phyloP scores from a whole-genome alignment of 1,140 invertebrate genomes.

The Philaenus spumarius region DNA sequence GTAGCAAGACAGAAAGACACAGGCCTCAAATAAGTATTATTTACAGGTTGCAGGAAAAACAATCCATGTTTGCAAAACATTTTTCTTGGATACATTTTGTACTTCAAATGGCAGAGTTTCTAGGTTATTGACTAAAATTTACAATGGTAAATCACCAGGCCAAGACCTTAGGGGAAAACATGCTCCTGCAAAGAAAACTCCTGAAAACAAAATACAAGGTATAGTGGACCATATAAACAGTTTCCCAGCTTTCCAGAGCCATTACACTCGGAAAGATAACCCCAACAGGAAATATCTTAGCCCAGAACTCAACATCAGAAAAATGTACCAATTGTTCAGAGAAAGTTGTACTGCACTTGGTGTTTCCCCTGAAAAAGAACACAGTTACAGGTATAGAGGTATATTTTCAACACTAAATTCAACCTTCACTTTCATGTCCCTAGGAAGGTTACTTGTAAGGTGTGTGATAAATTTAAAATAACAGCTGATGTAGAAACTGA shows the following conservation, averaged over 20 bases:
- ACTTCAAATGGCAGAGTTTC: slow-evolving; percentile 12
- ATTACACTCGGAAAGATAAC: slow-evolving; percentile 21
- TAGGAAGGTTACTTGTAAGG: slow-evolving; percentile 15
- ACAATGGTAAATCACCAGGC: slow-evolving; percentile 11
- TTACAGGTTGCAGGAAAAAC: background rate
- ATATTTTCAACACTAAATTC: slow-evolving; percentile 21
- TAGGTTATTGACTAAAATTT: slow-evolving; percentile 14
- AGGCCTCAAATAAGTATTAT: slow-evolving; percentile 1
- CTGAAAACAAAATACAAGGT: slow-evolving; percentile 10
- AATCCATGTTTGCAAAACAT: slow-evolving; percentile 19
- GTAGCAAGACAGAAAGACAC: background rate
- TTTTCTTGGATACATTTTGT: slow-evolving; percentile 19
- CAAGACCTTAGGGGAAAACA: slow-evolving; percentile 15
- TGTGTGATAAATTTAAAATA: slow-evolving; percentile 12
- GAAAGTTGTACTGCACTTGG: background rate
- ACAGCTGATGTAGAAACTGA: too few relatives aligned
- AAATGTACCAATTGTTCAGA: slow-evolving; percentile 12
- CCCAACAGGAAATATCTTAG: slow-evolving; percentile 15
- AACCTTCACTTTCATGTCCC: slow-evolving; percentile 22
- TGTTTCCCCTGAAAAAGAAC: slow-evolving; percentile 10
- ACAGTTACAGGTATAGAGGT: slow-evolving; percentile 19
- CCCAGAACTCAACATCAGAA: slow-evolving; percentile 15
- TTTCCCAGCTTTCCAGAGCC: slow-evolving; percentile 18
- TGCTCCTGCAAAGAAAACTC: slow-evolving; percentile 14
- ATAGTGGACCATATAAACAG: slow-evolving; percentile 16